A percentile compares a stretch with the other conserved stretches of the same genome.
These are phyloP conservation scores for Clarias platycephalus DNA, from an alignment of 2,797 vertebrate genomes.

Conservation along the genomic window DNA sequence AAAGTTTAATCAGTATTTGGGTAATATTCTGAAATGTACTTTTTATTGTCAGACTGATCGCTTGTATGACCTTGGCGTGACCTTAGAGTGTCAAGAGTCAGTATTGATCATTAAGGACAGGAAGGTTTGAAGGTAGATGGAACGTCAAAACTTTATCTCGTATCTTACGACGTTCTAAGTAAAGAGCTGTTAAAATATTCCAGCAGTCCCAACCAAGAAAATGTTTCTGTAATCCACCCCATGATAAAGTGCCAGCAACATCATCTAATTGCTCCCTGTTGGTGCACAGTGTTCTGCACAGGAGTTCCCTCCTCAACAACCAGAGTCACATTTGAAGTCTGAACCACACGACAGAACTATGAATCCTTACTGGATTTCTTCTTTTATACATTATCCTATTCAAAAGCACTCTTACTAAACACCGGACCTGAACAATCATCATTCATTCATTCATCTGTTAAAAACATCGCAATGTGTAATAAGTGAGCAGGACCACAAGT, in stretches of 20 bases:
- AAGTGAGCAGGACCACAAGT: not conserved
- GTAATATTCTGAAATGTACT: too few relatives aligned
- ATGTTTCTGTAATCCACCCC: not conserved
- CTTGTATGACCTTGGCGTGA: not conserved
- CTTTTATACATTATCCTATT: not conserved
- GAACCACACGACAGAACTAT: not conserved
- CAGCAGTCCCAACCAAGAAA: not conserved
- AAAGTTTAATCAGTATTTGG: too few relatives aligned
- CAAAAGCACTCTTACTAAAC: not conserved
- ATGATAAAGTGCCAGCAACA: not conserved
- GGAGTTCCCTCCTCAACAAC: not conserved
- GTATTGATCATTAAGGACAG: not conserved
- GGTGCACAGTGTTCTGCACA: not conserved
- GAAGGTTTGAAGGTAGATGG: not conserved
- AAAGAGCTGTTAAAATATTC: not conserved
- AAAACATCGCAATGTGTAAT: not conserved
- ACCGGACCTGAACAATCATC: not conserved
- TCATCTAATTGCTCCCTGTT: not conserved
- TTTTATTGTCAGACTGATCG: too few relatives aligned
- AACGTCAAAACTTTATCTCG: not conserved
- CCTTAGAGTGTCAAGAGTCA: not conserved
- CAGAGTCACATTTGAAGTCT: not conserved
- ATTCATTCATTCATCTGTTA: too few relatives aligned
- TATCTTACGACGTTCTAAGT: not conserved
- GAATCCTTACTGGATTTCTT: not conserved